A percentile compares a stretch with the other conserved stretches of the same genome.
phyloP scores from a whole-genome alignment of 2,797 vertebrate species.

The Sphaeramia orbicularis region DNA sequence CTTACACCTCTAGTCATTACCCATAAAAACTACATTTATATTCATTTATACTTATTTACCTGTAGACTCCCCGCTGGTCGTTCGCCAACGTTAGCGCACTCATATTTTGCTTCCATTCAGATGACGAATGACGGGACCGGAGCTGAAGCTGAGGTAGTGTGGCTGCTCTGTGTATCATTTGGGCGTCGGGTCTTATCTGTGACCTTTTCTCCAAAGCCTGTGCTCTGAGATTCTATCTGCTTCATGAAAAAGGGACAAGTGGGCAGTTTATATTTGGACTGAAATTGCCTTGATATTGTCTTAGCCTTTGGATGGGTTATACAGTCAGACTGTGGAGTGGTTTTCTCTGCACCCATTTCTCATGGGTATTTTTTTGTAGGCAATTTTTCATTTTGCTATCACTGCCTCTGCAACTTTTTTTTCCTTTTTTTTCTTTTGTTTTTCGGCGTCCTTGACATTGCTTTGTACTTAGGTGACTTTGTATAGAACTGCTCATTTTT shows the following conservation, averaged over 20 bases:
- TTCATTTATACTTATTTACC: conserved; percentile 39
- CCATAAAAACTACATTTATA: background rate
- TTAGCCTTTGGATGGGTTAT: conserved; percentile 68
- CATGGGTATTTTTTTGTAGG: conserved; percentile 41
- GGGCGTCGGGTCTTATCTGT: conserved; percentile 73
- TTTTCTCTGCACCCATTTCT: conserved; percentile 68
- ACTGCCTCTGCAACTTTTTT: conserved; percentile 29
- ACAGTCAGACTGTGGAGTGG: conserved; percentile 59
- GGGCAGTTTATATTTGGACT: conserved; percentile 81
- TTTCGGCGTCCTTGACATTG: conserved; percentile 56
- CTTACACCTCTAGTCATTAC: no score
- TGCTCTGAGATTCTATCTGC: conserved; percentile 77
- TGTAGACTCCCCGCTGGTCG: conserved; percentile 11
- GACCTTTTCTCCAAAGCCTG: conserved; percentile 78
- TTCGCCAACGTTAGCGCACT: conserved; percentile 24
- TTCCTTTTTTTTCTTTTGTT: no score
- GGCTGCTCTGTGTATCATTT: conserved; percentile 55
- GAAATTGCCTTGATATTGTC: conserved; percentile 85
- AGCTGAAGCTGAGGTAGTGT: conserved; percentile 47
- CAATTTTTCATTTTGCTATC: conserved; percentile 70
- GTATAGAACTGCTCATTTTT: conserved; percentile 13
- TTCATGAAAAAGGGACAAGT: conserved; percentile 75
- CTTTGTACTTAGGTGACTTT: conserved; percentile 38
- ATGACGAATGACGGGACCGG: conserved; percentile 15
- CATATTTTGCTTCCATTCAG: conserved; percentile 9